Conservation (phyloP, 2,113 vertebrate genomes). For the Raja brachyura region DNA sequence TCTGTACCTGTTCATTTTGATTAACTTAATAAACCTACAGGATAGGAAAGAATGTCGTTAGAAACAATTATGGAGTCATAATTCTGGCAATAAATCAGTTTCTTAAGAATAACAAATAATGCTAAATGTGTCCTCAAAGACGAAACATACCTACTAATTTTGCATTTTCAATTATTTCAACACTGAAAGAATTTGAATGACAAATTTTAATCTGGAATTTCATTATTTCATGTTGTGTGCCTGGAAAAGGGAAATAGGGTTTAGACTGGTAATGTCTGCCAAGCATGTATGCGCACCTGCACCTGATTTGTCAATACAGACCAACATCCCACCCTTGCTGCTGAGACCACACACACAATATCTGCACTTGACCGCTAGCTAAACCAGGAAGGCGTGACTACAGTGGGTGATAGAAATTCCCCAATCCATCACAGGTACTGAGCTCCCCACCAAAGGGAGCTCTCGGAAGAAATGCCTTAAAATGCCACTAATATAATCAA, state of each 20-base stretch:
- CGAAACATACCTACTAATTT: not conserved
- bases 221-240: not conserved
- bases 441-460: too few species aligned
- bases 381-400: too few species aligned
- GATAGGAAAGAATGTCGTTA: too few species aligned
- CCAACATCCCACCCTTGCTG: not conserved
- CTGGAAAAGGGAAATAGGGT: too few species aligned
- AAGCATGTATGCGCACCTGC: not conserved
- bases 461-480: too few species aligned
- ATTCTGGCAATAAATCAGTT: constrained; percentile 4
- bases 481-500: too few species aligned
- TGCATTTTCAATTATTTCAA: not conserved
- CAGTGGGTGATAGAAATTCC: too few species aligned
- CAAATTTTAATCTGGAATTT: not conserved
- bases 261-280: not conserved
- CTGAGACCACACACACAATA: not conserved
- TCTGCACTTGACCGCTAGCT: not conserved
- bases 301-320: not conserved
- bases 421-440: too few species aligned
- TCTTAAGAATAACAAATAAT: not conserved
- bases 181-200: not conserved
- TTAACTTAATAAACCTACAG: not conserved
- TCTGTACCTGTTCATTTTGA: not conserved
- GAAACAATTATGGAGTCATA: not conserved
- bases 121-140: not conserved